Evolutionary conservation across 2,113 vertebrate species (phyloP).

Genomic region (Hippocampus barbouri): DNA sequence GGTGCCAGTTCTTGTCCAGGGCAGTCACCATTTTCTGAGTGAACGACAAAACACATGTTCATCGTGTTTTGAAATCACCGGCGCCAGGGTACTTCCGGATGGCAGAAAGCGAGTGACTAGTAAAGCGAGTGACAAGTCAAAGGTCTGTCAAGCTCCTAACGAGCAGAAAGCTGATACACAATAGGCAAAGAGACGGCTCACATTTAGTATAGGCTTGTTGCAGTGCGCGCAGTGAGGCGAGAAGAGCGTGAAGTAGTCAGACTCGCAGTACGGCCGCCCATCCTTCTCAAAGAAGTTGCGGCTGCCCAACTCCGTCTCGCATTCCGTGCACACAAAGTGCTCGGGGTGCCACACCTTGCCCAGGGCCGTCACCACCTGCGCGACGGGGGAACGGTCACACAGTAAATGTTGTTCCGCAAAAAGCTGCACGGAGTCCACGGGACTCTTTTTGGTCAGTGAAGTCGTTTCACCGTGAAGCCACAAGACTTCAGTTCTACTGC

Average conservation of each 20-base stretch:
- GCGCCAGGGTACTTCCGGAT: background rate
- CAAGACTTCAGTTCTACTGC: too few species aligned
- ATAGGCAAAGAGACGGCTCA: constrained; percentile 49
- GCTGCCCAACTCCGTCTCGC: constrained; percentile 80
- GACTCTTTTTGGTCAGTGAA: too few species aligned
- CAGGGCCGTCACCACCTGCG: constrained; percentile 84
- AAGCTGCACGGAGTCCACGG: too few species aligned
- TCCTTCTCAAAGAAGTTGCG: constrained; percentile 94
- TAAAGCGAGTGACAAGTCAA: background rate
- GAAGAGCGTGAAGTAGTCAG: constrained; percentile 87
- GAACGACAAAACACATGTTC: background rate
- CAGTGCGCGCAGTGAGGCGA: constrained; percentile 86
- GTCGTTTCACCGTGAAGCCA: too few species aligned
- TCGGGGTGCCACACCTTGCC: constrained; percentile 89
- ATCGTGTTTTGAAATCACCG: background rate
- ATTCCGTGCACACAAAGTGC: constrained; percentile 85
- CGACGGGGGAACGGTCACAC: background rate
- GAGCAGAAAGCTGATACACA: background rate
- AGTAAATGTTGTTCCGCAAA: background rate
- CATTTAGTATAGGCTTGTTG: constrained; percentile 85
- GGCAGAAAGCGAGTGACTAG: too few species aligned
- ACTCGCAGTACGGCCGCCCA: constrained; percentile 84
- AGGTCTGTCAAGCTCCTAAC: background rate
- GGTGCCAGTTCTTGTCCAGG: constrained; percentile 90
- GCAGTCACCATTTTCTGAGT: constrained; percentile 89